A percentile compares a stretch with the other conserved stretches of the same genome.
These are phyloP conservation scores for Plagodis dolabraria DNA, from an alignment of 2,888 invertebrate genomes.

Conservation along the genomic window DNA sequence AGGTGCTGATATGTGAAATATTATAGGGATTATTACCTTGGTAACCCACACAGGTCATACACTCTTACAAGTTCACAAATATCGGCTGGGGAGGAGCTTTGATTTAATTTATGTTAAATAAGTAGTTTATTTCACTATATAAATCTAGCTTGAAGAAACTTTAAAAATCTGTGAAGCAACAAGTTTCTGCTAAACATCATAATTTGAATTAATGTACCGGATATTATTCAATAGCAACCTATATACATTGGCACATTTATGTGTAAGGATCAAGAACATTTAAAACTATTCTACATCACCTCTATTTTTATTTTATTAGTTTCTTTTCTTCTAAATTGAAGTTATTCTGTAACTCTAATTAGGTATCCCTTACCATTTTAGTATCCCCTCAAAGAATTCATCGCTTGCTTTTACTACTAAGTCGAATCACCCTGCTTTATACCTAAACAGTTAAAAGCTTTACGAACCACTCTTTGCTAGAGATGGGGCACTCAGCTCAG, in stretches of 20 bases:
- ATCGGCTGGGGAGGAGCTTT: constrained; percentile 50
- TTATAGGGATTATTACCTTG: constrained; percentile 77
- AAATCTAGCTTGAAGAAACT: neutral
- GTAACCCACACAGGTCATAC: constrained; percentile 64
- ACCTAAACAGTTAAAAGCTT: constrained; percentile 19
- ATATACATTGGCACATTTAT: too few species aligned
- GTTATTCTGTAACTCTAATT: constrained; percentile 15
- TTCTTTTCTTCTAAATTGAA: constrained; percentile 4
- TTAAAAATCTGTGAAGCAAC: neutral
- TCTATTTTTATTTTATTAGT: neutral
- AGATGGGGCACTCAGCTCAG: constrained; percentile 10
- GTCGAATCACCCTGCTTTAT: constrained; percentile 29
- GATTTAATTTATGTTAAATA: neutral
- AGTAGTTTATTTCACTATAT: neutral
- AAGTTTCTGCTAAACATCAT: neutral
- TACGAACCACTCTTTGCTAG: constrained; percentile 11
- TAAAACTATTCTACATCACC: neutral
- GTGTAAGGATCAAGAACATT: too few species aligned
- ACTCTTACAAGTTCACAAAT: constrained; percentile 63
- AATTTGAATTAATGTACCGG: too few species aligned
- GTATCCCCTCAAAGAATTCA: constrained; percentile 27
- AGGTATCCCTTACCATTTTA: constrained; percentile 10
- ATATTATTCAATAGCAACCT: too few species aligned
- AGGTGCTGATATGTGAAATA: constrained; percentile 83
- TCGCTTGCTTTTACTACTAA: constrained; percentile 31